These are phyloP conservation scores for Clarias batrachus DNA, from an alignment of 2,113 vertebrate species.

Conservation along the genomic window DNA sequence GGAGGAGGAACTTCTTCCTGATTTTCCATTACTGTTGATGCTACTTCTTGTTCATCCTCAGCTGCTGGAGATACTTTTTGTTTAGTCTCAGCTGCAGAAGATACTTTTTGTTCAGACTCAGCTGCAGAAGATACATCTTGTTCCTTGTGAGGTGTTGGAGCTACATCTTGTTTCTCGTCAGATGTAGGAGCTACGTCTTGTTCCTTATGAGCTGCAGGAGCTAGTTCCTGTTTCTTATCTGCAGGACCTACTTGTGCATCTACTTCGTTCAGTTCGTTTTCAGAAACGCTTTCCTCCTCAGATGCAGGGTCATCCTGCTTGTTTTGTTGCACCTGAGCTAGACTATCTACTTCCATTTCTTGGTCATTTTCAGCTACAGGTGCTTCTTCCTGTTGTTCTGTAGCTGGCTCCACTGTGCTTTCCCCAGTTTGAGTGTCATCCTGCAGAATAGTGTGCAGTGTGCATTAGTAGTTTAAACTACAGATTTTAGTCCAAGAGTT, in stretches of 20 bases:
- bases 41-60: not conserved
- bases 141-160: not conserved
- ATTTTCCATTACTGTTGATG: not conserved
- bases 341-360: not conserved
- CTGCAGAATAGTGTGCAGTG: constrained; percentile 2
- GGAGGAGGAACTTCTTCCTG: not conserved
- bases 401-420: not conserved
- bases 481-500: not conserved
- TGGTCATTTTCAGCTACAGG: not conserved
- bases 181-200: not conserved
- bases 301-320: not conserved
- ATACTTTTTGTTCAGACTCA: not conserved
- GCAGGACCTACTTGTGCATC: constrained; percentile 3
- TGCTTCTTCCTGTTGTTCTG: not conserved
- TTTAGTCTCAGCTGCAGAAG: not conserved
- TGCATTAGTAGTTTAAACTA: not conserved
- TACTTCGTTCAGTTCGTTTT: not conserved
- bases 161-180: not conserved
- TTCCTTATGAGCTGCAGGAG: not conserved
- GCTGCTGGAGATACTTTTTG: not conserved
- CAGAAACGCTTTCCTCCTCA: constrained; percentile 8
- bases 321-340: not conserved
- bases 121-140: not conserved
- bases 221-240: not conserved
- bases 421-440: not conserved